Percentiles rank a stretch among this genome's conserved stretches.
Evolutionary conservation across 92 coral and sea anemone genomes (phyloP).

Genomic region (Pocillopora meandrina): DNA sequence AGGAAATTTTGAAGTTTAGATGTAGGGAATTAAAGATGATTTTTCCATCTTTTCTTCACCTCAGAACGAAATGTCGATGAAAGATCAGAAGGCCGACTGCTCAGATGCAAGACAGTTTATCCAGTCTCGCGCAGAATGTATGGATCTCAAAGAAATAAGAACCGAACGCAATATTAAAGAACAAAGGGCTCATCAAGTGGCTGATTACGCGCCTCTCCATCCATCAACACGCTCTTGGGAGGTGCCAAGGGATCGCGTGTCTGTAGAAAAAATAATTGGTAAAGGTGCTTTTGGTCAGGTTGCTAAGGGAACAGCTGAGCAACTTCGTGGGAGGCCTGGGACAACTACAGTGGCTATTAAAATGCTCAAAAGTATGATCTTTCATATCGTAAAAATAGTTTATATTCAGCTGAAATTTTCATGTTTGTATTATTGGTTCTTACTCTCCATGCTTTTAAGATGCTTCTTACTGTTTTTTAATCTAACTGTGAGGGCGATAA

Average conservation of each 20-base stretch:
- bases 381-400: too few relatives aligned
- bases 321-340: background rate
- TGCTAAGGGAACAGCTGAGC: slow-evolving; percentile 16
- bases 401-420: too few relatives aligned
- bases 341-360: background rate
- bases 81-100: background rate
- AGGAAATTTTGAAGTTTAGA: too few relatives aligned
- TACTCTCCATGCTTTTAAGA: too few relatives aligned
- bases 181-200: background rate
- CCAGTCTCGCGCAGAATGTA: background rate
- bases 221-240: slow-evolving; percentile 23
- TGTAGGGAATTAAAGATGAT: too few relatives aligned
- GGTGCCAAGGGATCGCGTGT: slow-evolving; percentile 9
- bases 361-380: background rate
- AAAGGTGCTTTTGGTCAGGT: slow-evolving; percentile 35
- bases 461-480: too few relatives aligned
- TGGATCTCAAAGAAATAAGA: background rate
- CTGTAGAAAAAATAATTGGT: slow-evolving; percentile 10
- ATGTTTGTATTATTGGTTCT: too few relatives aligned
- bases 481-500: too few relatives aligned
- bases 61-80: background rate
- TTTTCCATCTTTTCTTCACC: background rate
- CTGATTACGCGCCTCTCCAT: slow-evolving; percentile 7
- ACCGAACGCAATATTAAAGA: too few relatives aligned
- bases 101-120: background rate